Evolutionary conservation across 2,797 vertebrate species (phyloP), one percentile per base, ranked within the genome.

Genomic region (Botia almorhae): DNA sequence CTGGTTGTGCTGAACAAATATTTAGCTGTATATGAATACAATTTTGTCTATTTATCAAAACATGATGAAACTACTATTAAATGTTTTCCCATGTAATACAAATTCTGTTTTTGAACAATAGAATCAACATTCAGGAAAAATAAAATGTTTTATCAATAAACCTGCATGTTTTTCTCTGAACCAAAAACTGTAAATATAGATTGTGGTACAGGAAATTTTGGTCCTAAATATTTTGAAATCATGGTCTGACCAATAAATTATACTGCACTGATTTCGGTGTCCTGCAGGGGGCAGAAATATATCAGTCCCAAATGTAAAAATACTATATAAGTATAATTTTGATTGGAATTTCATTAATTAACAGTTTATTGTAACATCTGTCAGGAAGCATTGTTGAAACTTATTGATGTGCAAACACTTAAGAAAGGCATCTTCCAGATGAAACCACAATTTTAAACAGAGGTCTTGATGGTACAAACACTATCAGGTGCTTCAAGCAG

Each of bases 11-110:
- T 68, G 19, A 23, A 60, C 36, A 68, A 58, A 77, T 68, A 68
- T 64, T 67, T 55, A 21, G 36, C 55, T 46, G 12, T 10, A 68
- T 68, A 56, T 76, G 0, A 56, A 68, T 56, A 46, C 1, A 0
- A 29, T 74, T 76, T 76, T 33, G 64, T 68, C 33, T 19, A 67
- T 55, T 8, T 43, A 53, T 76, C 29, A 55, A 19, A 50, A 63
- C 2, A 43, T 61, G 11, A 10, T 21, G 53, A 39, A 72, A 26
- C 36, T 17, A 26, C 14, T 11, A 23, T 73, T 19, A 61, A 12
- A 67, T 56, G 51, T 39, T 58, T 72, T 14, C 11, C 19, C 6
- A 12, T 29, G 53, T 51, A 6, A 73, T 2, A 23, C 60, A 13
- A 74, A 17, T 51, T 17, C 16, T 12, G 36, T 3, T 17, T 11